phyloP scores from a whole-genome alignment of 2,113 vertebrate species.

The Laticauda laticaudata region DNA sequence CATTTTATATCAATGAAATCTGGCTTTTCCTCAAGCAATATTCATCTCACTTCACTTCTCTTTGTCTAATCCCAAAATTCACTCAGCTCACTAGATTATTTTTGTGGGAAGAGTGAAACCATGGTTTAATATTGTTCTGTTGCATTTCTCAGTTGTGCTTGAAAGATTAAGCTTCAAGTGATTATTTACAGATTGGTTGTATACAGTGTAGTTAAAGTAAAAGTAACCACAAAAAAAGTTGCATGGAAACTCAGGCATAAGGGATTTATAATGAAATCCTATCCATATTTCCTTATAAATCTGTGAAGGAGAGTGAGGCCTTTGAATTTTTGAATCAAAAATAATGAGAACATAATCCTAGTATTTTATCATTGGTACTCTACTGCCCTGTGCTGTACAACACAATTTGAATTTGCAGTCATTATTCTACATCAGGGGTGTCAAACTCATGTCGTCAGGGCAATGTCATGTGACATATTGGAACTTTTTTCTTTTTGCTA shows the following conservation, averaged over 20 bases:
- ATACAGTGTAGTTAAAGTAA: background rate
- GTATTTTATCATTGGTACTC: background rate
- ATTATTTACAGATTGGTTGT: background rate
- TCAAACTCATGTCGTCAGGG: too few species aligned
- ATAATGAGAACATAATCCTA: background rate
- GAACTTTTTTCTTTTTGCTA: too few species aligned
- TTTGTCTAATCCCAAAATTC: background rate
- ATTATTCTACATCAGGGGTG: background rate
- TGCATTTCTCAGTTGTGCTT: background rate
- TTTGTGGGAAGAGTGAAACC: background rate
- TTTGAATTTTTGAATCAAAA: background rate
- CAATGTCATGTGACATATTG: too few species aligned
- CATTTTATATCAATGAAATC: background rate
- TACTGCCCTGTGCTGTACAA: background rate
- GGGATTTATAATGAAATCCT: background rate
- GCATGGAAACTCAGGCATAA: background rate
- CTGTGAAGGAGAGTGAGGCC: background rate
- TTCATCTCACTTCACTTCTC: background rate
- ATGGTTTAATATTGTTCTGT: background rate
- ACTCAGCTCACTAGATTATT: background rate
- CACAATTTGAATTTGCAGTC: background rate
- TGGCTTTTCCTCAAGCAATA: background rate
- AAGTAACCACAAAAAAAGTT: background rate
- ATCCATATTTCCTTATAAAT: background rate
- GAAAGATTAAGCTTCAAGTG: background rate